Evolutionary conservation across 2,888 invertebrate genomes (phyloP).

Genomic region (Athalia rosae): DNA sequence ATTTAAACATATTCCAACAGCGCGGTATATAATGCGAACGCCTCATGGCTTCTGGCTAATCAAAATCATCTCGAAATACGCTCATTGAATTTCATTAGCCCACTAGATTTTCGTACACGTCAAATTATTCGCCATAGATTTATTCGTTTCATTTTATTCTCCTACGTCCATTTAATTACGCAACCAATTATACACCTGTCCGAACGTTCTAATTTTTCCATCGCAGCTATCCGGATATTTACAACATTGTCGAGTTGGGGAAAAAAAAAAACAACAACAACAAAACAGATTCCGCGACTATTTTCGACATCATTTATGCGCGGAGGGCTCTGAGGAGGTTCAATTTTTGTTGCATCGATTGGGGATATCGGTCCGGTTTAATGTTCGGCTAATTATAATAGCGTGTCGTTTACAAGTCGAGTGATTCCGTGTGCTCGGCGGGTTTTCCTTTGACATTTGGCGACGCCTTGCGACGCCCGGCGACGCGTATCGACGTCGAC

Average conservation of each 20-base stretch:
- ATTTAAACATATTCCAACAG: slow-evolving; percentile 49
- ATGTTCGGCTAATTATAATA: slow-evolving; percentile 26
- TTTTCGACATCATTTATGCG: no score
- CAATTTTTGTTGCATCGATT: slow-evolving; percentile 3
- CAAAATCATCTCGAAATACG: slow-evolving; percentile 10
- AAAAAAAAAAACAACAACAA: no score
- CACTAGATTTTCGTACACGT: neutral
- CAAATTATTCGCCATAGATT: neutral
- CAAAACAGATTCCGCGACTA: no score
- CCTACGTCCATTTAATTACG: no score
- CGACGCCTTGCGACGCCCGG: slow-evolving; percentile 65
- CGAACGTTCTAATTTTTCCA: no score
- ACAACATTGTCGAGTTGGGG: no score
- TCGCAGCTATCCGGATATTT: no score
- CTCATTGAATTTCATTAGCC: slow-evolving; percentile 26
- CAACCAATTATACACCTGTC: no score
- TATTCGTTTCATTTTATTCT: no score
- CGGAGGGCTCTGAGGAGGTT: neutral
- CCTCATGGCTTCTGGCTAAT: slow-evolving; percentile 30
- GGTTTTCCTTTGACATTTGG: slow-evolving; percentile 46
- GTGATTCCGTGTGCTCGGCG: neutral
- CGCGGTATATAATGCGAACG: neutral
- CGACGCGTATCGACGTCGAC: slow-evolving; percentile 68
- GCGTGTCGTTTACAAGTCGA: slow-evolving; percentile 27
- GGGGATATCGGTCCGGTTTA: slow-evolving; percentile 17